phyloP scores from a whole-genome alignment of 2,113 vertebrate genomes.

The Dromaius novaehollandiae region DNA sequence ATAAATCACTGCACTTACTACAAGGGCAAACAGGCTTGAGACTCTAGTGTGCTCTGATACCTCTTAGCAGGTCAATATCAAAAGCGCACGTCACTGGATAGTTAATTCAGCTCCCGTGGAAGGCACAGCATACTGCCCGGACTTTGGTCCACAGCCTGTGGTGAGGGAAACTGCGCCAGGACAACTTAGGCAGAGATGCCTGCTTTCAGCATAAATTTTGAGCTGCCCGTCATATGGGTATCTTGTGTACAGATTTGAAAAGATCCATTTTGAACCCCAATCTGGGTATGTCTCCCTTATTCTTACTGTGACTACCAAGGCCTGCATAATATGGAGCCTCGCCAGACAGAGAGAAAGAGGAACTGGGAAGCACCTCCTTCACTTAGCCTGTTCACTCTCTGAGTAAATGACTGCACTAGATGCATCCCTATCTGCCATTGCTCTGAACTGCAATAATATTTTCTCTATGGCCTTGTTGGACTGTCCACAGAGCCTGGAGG shows the following conservation, averaged over 20 bases:
- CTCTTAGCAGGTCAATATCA: background rate
- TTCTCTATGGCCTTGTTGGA: background rate
- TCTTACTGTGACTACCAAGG: accelerated
- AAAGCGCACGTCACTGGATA: background rate
- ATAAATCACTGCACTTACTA: background rate
- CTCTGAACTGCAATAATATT: background rate
- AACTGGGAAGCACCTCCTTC: background rate
- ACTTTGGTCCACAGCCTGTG: accelerated
- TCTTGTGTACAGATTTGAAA: background rate
- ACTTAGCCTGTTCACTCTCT: background rate
- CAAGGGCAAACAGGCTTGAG: background rate
- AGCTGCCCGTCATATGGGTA: accelerated
- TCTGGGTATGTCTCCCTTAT: accelerated
- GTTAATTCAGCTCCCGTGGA: background rate
- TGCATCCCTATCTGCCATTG: accelerated
- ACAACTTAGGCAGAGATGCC: background rate
- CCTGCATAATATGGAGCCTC: background rate
- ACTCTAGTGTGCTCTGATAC: background rate
- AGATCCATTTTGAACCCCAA: accelerated
- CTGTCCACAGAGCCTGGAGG: background rate
- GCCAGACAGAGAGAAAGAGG: accelerated
- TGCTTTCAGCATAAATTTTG: background rate
- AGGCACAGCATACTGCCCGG: background rate
- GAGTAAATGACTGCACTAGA: background rate
- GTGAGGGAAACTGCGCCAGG: accelerated